Conservation (phyloP, 2,113 vertebrate genomes). For the Eidolon helvum region DNA sequence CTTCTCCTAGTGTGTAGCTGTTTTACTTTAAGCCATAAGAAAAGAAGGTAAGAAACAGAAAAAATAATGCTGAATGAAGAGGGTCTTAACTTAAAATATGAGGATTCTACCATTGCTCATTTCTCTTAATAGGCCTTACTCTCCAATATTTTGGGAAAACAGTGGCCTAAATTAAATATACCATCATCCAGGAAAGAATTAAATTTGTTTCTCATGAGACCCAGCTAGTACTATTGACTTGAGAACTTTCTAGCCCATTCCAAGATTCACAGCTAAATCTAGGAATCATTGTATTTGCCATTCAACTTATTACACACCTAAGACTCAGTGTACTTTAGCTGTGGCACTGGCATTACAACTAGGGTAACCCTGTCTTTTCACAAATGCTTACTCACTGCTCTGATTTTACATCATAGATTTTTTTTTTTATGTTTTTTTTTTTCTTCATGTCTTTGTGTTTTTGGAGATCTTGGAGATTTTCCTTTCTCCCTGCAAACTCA, state of each 20-base stretch:
- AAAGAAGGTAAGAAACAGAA: not conserved
- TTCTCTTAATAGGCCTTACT: not conserved
- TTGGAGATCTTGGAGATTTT: not conserved
- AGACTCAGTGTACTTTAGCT: not conserved
- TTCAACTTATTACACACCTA: not conserved
- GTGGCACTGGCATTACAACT: not conserved
- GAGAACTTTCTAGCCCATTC: not conserved
- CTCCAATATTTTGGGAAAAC: not conserved
- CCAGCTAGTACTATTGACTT: not conserved
- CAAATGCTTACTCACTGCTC: not conserved
- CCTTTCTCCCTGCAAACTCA: not conserved
- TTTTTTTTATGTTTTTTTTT: conserved; percentile 7
- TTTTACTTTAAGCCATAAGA: not conserved
- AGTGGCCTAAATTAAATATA: not conserved
- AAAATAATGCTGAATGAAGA: not conserved
- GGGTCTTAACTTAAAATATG: not conserved
- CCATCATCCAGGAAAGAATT: not conserved
- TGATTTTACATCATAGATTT: not conserved
- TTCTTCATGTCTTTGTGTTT: not conserved
- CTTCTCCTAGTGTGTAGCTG: not conserved
- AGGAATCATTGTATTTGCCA: not conserved
- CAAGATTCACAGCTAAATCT: not conserved
- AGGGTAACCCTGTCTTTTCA: not conserved
- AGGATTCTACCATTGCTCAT: not conserved
- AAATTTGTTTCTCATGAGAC: not conserved